phyloP scores from a whole-genome alignment of 2,888 invertebrate species.

The Erebia palarica region DNA sequence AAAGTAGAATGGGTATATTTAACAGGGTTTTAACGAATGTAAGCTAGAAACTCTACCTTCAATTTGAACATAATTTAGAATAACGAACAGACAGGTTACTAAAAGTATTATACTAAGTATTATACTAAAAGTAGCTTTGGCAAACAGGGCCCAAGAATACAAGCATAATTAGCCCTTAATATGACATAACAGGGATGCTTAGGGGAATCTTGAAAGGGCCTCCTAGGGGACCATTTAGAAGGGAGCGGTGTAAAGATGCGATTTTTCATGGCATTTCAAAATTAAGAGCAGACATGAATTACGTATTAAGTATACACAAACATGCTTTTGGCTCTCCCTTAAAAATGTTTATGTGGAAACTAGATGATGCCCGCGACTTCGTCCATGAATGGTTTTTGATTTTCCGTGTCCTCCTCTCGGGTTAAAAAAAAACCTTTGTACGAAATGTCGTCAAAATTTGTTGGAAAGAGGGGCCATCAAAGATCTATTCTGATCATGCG shows the following conservation, averaged over 20 bases:
- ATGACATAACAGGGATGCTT: slow-evolving; percentile 54
- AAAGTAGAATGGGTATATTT: too few relatives aligned
- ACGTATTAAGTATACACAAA: slow-evolving; percentile 1
- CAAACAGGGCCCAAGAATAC: slow-evolving; percentile 57
- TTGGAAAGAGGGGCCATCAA: too few relatives aligned
- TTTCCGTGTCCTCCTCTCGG: too few relatives aligned
- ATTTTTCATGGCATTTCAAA: slow-evolving; percentile 31
- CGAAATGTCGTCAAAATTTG: too few relatives aligned
- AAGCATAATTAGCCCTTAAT: slow-evolving; percentile 64
- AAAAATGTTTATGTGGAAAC: background rate
- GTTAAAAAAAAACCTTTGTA: too few relatives aligned
- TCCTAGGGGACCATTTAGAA: slow-evolving; percentile 37
- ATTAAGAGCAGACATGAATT: slow-evolving; percentile 21
- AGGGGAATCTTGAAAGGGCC: slow-evolving; percentile 45
- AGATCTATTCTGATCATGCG: too few relatives aligned
- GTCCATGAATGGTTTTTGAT: too few relatives aligned
- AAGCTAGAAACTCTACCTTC: too few relatives aligned
- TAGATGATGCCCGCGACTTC: background rate
- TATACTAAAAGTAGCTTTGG: slow-evolving; percentile 50
- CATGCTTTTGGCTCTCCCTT: slow-evolving; percentile 3
- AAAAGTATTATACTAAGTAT: background rate
- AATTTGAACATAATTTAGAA: too few relatives aligned
- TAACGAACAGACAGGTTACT: too few relatives aligned
- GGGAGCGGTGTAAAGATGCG: slow-evolving; percentile 34
- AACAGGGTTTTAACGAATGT: too few relatives aligned